Base-by-base conservation (phyloP, 2,888 invertebrate genomes). In the Agonum fuliginosum region DNA sequence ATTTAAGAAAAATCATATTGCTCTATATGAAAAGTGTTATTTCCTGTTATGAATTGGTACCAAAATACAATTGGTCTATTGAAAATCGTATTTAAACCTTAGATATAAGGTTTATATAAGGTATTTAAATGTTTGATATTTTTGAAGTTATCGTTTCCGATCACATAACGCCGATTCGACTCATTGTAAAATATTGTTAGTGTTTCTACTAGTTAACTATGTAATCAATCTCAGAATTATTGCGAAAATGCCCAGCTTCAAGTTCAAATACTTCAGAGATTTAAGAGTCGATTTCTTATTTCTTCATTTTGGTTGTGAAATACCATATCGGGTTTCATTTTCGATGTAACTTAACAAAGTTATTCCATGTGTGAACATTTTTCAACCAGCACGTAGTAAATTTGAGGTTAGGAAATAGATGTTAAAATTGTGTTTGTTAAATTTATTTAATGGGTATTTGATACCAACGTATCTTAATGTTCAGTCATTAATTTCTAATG, bases 401-500 rank as follows among this genome's bases (percentile, higher is more conserved):
- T 37, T 37, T 37, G 10, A n/a, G 12, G 2, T 37, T 37, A 37
- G 12, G 37, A 37, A 37, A 37, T n/a, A 37, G 10, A 10, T 37
- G 37, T 1, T 12, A n/a, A 37, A 1, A 1, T 10, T 37, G 10
- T 37, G 12, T 37, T 37, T 37, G 37, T 37, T 37, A n/a, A 37
- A 37, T 37, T 37, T 37, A 37, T 37, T 37, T 37, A 10, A 37
- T 37, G 37, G 37, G 12, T n/a, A 37, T 37, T 37, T 37, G 37
- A 37, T 10, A n/a, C 8, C 12, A 37, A 12, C 37, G 10, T 37
- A 37, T 37, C 37, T 37, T 37, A n/a, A 37, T 2, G 37, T 37
- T 37, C 3, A 12, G 10, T 22, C 51, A 51, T 51, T 51, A 51
- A 51, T 51, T 22, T 22, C 51, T 24, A 51, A 51, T 24, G 22